Conservation (phyloP, 2,113 vertebrate genomes). For the Aleadryas rufinucha region DNA sequence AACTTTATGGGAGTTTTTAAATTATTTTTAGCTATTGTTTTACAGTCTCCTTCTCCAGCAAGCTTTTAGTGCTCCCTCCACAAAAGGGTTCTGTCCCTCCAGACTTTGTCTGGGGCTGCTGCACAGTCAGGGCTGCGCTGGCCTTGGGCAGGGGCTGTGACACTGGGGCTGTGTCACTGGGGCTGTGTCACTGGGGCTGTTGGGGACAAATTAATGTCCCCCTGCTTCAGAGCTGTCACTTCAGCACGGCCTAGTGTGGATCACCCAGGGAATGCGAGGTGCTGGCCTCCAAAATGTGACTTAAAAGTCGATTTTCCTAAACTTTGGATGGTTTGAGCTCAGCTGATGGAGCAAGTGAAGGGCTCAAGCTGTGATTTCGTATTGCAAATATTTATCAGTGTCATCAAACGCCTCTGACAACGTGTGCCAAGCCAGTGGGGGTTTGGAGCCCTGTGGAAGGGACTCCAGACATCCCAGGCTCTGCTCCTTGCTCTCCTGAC, state of each 20-base stretch:
- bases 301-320: background rate
- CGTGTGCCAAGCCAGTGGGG: background rate
- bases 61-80: background rate
- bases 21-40: background rate
- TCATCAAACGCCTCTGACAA: background rate
- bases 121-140: background rate
- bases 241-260: rapidly evolving
- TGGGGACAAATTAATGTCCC: background rate
- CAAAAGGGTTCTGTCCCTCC: background rate
- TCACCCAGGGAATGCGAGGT: background rate
- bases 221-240: background rate
- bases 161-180: background rate
- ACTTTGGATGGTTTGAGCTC: background rate
- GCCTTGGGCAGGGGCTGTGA: background rate
- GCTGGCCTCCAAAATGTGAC: background rate
- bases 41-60: background rate
- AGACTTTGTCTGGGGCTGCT: background rate
- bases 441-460: background rate
- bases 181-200: background rate
- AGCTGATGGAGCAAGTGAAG: background rate
- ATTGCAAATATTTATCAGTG: background rate
- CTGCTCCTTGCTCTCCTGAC: background rate
- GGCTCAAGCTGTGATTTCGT: background rate
- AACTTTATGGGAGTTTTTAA: background rate
- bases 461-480: background rate